Base-by-base conservation (phyloP, 2,888 invertebrate species). In the Drosophila nigricruria region DNA sequence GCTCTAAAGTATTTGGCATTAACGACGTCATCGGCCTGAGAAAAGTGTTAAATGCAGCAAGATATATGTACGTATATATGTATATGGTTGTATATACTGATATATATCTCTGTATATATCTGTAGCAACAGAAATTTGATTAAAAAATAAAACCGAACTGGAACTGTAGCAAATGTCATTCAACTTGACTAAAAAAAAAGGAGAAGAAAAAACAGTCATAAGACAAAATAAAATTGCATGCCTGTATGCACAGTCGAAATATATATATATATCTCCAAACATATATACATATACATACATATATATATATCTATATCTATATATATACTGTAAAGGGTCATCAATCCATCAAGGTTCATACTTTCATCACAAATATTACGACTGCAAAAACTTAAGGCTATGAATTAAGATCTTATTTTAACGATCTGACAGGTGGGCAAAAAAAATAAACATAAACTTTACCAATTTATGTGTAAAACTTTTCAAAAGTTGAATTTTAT, bases 91-190 rank as follows among this genome's bases (percentile, higher is more conserved):
- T 14, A 40, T 40, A 40, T 40, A 4, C 12, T n/a, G n/a, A n/a
- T n/a, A 16, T 25, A 16, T n/a, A n/a, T 27, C 1, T 1, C 1
- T n/a, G 27, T 8, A 47, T 18, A 47, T n/a, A 30, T 27, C 34
- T 52, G 60, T 45, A 47, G 20, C 10, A 23, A 9, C 45, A 64
- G 2, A 25, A 61, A 61, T 63, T 63, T 54, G 18, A 67, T 62
- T n/a, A 50, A 70, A 69, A 62, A 54, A 34, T 32, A 57, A 40
- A 43, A 57, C 32, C 53, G 36, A 74, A 82, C 71, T 78, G 77
- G 69, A 86, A 86, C 79, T 82, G 79, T 79, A 66, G 60, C 73
- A 72, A 73, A 82, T 79, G 82, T 86, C 86, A 79, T 86, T 82
- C 82, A 82, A 82, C 86, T 65, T 69, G 66, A 16, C 62, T 52